Evolutionary conservation across 2,888 invertebrate genomes (phyloP), one percentile per base, ranked within the genome.

Genomic region (Cosmia pyralina): DNA sequence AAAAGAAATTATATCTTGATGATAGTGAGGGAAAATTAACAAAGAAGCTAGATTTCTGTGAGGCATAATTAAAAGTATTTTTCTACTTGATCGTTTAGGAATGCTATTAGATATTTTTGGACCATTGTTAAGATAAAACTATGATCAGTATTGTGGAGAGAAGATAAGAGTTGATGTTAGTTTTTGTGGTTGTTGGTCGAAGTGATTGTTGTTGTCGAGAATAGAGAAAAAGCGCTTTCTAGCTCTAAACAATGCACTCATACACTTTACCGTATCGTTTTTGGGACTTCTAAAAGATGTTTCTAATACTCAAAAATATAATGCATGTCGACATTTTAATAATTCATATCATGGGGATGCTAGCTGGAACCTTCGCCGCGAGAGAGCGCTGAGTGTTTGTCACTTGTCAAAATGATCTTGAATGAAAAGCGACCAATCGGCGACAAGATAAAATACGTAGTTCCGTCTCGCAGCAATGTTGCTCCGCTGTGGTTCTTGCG

Each of bases 41-140:
- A 79, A 89, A 83, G 80, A 90, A 90, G 93, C 92, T 94, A 94
- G 93, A 92, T 90, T 92, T 94, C 92, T 91, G 94, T 93, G 95
- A 93, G 91, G 93, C 92, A 91, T 94, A 92, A 91, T 93, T 90
- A 91, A 79, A 94, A 92, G 93, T 96, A 96, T 96, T 96, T 96
- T 96, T 96, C 95, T 96, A 96, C 95, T 94, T 92, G 94, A 93
- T 95, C 94, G 94, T 95, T 93, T 94, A 95, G 95, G 94, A 88
- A 93, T 90, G 95, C 94, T 94, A 93, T 93, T 95, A 95, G 95
- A 95, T 96, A 96, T 96, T 96, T 96, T 96, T 96, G 96, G 96
- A 96, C 95, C 95, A 96, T 94, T 96, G 95, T 96, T 95, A 94
- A 93, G 94, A 93, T 93, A 91, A 91, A 92, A 90, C 84, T 93